Conservation (phyloP, 1,140 invertebrate genomes). For the Augochlora pura region DNA sequence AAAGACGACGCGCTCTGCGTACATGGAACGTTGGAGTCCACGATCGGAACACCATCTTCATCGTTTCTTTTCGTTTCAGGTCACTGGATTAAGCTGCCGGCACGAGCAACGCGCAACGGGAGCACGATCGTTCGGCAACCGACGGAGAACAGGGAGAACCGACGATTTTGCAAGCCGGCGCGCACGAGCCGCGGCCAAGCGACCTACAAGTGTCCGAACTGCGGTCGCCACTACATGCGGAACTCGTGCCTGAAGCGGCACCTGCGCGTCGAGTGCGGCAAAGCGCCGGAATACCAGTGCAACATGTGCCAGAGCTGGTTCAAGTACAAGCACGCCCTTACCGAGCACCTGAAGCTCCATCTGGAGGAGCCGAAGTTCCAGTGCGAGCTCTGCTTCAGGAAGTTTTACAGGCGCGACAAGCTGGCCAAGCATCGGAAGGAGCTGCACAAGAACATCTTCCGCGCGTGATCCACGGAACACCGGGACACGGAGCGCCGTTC, state of each 20-base stretch:
- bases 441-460: slow-evolving; percentile 57
- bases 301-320: slow-evolving; percentile 75
- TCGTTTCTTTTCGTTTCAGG: slow-evolving; percentile 69
- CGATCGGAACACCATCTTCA: slow-evolving; percentile 55
- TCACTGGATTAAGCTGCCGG: slow-evolving; percentile 59
- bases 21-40: accelerated
- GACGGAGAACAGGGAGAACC: not conserved
- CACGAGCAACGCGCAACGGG: no score
- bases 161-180: slow-evolving; percentile 54
- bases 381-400: slow-evolving; percentile 80
- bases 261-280: slow-evolving; percentile 78
- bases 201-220: slow-evolving; percentile 80
- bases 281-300: slow-evolving; percentile 78
- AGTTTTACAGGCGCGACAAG: slow-evolving; percentile 79
- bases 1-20: not conserved
- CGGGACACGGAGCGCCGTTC: no score
- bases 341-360: slow-evolving; percentile 78
- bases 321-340: slow-evolving; percentile 75
- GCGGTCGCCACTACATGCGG: slow-evolving; percentile 81
- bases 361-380: slow-evolving; percentile 81
- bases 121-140: no score
- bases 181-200: slow-evolving; percentile 63
- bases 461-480: not conserved
- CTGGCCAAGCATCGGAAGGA: slow-evolving; percentile 69
- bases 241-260: slow-evolving; percentile 82